These are phyloP conservation scores for Sebastes variabilis DNA, from an alignment of 2,797 vertebrate species.

Conservation along the genomic window DNA sequence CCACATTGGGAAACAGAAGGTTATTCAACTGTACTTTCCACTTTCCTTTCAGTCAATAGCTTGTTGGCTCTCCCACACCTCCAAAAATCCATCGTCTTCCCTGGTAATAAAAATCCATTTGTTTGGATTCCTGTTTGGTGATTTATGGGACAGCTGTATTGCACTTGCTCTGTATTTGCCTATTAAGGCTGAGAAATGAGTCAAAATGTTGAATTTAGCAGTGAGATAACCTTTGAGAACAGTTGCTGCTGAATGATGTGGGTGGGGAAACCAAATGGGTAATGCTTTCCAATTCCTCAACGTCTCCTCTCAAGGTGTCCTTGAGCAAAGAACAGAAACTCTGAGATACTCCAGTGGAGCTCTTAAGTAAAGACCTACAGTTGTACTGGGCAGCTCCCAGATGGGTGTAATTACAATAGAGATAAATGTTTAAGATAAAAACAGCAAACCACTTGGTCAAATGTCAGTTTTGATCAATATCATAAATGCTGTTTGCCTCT, in stretches of 20 bases:
- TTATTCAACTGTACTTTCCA: not conserved
- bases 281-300: constrained; percentile 38
- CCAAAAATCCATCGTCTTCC: not conserved
- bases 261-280: constrained; percentile 26
- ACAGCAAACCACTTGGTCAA: constrained; percentile 6
- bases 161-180: constrained; percentile 34
- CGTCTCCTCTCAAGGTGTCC: constrained; percentile 26
- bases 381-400: not conserved
- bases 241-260: constrained; percentile 43
- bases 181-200: constrained; percentile 37
- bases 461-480: constrained; percentile 42
- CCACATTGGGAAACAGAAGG: not conserved
- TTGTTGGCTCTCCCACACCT: constrained; percentile 2
- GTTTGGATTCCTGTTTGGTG: constrained; percentile 27
- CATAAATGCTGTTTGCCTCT: constrained; percentile 25
- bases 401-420: constrained; percentile 3
- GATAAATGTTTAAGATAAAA: constrained; percentile 22
- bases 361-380: not conserved
- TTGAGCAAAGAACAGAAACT: constrained; percentile 15
- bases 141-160: constrained; percentile 44
- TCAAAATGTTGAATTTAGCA: constrained; percentile 41
- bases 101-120: constrained; percentile 35
- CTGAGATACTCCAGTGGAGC: constrained; percentile 8
- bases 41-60: constrained; percentile 5
- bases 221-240: constrained; percentile 50